These are phyloP conservation scores for Ypsolopha scabrella DNA, from an alignment of 2,888 invertebrate species.

Conservation along the genomic window DNA sequence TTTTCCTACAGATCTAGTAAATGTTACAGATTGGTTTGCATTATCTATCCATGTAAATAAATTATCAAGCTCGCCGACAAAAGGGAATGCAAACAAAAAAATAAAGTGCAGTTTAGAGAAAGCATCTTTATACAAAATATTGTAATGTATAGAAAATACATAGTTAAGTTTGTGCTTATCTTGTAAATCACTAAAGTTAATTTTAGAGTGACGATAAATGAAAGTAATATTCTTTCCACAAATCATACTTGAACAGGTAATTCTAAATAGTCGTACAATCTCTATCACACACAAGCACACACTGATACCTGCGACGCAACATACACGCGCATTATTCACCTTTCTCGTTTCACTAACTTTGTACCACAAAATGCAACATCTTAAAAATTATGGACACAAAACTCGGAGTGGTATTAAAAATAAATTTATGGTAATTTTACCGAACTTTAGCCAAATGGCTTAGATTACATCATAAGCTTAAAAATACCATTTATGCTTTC, in stretches of 20 bases:
- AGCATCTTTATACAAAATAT: too few relatives aligned
- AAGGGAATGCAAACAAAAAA: too few relatives aligned
- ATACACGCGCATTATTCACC: neutral
- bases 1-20: too few relatives aligned
- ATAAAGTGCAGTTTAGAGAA: too few relatives aligned
- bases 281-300: slow-evolving; percentile 37
- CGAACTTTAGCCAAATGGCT: neutral
- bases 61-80: too few relatives aligned
- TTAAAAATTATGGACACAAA: slow-evolving; percentile 33
- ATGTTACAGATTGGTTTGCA: too few relatives aligned
- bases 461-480: too few relatives aligned
- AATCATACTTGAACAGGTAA: neutral
- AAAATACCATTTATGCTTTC: too few relatives aligned
- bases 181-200: neutral
- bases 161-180: neutral
- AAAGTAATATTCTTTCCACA: neutral
- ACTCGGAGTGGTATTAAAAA: slow-evolving; percentile 30
- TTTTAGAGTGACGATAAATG: neutral
- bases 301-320: slow-evolving; percentile 15
- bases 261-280: slow-evolving; percentile 5
- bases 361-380: slow-evolving; percentile 55
- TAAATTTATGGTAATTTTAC: slow-evolving; percentile 14
- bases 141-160: neutral
- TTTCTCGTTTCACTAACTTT: slow-evolving; percentile 25
- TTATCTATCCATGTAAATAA: too few relatives aligned